Evolutionary conservation across 2,113 vertebrate species (phyloP), one percentile per base, ranked within the genome.

Genomic region (Sturnira hondurensis): DNA sequence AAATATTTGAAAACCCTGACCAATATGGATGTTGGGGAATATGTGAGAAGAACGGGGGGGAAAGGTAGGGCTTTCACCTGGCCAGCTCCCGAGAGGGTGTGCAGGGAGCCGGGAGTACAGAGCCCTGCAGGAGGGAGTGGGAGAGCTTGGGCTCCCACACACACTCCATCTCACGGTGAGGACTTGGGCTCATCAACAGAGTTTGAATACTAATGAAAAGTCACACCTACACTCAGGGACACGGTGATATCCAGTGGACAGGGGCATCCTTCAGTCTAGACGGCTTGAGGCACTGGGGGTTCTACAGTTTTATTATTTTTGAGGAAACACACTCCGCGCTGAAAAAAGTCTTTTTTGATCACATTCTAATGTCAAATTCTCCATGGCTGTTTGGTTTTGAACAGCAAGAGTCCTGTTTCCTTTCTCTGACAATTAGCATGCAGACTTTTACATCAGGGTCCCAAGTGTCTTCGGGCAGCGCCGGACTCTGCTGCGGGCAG

Each of bases 251-350:
- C 63, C 83, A 8, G 80, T 0, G 26, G 76, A 87, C 93, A 2
- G 24, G 31, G 0, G 43, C 56, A 41, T 28, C 76, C 96, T 80
- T 26, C n/a, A 1, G 97, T 97, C 97, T 97, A 97, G 97, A 96
- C 96, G 1, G 91, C 19, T 0, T 1, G 58, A 50, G 93, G 70
- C 96, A 38, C 93, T 0, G 73, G 96, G 97, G 97, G 96, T 95
- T 91, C 96, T 80, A 54, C 70, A 7, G 86, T 89, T 50, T 76
- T 78, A 31, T 91, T 91, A 68, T 70, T 78, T 78, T 31, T n/a
- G 92, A 97, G 97, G 97, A 97, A 97, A 77, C 76, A 52, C 86
- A n/a, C 58, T 81, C 86, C 31, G 2, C 63, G 38, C 15, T 11
- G 83, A 84, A 86, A 74, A 77, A 94, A 87, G 54, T 58, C 82